Evolutionary conservation across 2,797 vertebrate species (phyloP).

Genomic region (Galagoides demidoff): DNA sequence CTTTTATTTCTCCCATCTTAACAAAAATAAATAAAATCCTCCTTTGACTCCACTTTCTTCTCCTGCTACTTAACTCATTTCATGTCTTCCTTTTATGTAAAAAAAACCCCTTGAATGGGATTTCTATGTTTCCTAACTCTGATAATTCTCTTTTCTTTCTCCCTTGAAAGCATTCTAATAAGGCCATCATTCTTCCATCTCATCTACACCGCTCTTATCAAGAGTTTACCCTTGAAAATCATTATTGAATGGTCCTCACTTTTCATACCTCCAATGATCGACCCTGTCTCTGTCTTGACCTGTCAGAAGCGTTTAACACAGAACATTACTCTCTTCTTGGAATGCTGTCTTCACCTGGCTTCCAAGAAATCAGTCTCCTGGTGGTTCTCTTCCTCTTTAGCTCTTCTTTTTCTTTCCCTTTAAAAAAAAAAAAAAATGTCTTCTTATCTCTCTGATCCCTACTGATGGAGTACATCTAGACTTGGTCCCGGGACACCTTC

Average conservation of each 20-base stretch:
- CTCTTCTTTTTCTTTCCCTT: not conserved
- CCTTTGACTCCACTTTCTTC: not conserved
- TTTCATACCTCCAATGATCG: not conserved
- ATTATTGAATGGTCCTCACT: not conserved
- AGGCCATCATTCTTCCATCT: not conserved
- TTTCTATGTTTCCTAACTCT: not conserved
- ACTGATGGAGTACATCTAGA: not conserved
- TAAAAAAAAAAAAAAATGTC: not conserved
- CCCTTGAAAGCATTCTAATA: not conserved
- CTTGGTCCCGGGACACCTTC: not conserved
- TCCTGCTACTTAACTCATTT: not conserved
- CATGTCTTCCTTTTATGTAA: not conserved
- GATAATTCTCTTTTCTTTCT: not conserved
- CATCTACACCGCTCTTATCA: not conserved
- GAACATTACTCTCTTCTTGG: not conserved
- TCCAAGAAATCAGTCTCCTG: not conserved
- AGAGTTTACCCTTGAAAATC: not conserved
- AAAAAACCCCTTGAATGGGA: not conserved
- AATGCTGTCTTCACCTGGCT: not conserved
- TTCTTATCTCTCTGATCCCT: constrained; percentile 2
- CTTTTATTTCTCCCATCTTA: not conserved
- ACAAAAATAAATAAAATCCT: not conserved
- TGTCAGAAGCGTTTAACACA: not conserved
- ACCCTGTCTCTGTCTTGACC: not conserved
- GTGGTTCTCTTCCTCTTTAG: not conserved